A percentile compares a stretch with the other conserved stretches of the same genome.
Conservation (phyloP, 2,797 vertebrate genomes). For the Psittacula echo region DNA sequence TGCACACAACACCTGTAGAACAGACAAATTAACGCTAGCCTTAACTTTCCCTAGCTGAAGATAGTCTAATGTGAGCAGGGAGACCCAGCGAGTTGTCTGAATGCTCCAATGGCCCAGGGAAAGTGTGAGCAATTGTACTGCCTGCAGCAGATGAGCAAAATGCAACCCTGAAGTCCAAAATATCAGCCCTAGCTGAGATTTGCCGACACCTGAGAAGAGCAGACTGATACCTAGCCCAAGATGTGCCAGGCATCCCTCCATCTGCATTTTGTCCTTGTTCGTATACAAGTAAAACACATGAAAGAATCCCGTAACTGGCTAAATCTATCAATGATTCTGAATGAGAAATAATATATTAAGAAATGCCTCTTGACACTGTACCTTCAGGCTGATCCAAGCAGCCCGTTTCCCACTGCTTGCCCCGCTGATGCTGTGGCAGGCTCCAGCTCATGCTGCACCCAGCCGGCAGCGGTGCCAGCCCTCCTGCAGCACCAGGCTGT, state of each 20-base stretch:
- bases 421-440: not conserved
- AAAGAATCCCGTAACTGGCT: not conserved
- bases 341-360: not conserved
- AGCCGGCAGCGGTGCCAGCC: fast-evolving
- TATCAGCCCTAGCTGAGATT: not conserved
- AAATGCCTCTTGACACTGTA: not conserved
- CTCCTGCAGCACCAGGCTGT: not conserved
- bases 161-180: not conserved
- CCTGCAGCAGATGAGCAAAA: not conserved
- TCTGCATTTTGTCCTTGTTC: not conserved
- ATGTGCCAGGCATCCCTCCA: not conserved
- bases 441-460: not conserved
- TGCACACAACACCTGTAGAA: not conserved
- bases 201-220: not conserved
- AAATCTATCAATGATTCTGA: not conserved
- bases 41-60: not conserved
- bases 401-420: not conserved
- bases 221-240: not conserved
- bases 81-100: not conserved
- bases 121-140: not conserved
- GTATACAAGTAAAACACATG: not conserved
- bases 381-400: not conserved
- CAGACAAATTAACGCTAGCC: not conserved
- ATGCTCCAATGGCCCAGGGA: not conserved
- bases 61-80: not conserved